Evolutionary conservation across 1,140 invertebrate genomes (phyloP), one percentile per base, ranked within the genome.

Genomic region (Arion vulgaris): DNA sequence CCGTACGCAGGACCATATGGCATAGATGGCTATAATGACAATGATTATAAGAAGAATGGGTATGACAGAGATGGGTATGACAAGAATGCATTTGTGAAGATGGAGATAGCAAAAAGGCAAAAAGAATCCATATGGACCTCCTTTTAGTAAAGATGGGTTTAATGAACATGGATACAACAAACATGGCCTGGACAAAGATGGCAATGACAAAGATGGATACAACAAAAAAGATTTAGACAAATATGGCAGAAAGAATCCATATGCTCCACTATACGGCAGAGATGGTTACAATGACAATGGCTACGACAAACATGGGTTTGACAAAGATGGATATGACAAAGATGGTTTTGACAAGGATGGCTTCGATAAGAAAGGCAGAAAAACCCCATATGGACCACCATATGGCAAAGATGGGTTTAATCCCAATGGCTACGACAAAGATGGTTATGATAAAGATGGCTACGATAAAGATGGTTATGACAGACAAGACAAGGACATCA

Each of bases 341-440:
- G 62, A 66, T 66, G 62, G 62, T 17, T 66, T 66, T 66, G 62
- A 66, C 62, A 66, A 66, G 32, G 62, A 66, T 66, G 62, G 62
- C 11, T 66, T 32, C 32, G 62, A 66, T 17, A 28, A 28, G 17
- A 66, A 66, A 66, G 62, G 62, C 7, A 66, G 28, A 34, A 66
- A 66, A 28, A 66, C 62, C 28, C 62, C 62, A 28, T 66, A 66
- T 66, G 62, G 62, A 66, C 62, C 62, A 7, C 62, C 62, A 32
- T 66, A 32, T 66, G 62, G 28, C 62, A 66, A 66, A 66, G 62
- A 66, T 66, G 62, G 62, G 5, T 66, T 66, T 7, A 66, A 66
- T 66, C 5, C 28, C 1, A 66, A 66, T 66, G 62, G 62, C 17
- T 66, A 66, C 32, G 62, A 66, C 28, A 66, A 66, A 32, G 62